phyloP scores from a whole-genome alignment of 1,140 invertebrate genomes.

The Macrobrachium rosenbergii region DNA sequence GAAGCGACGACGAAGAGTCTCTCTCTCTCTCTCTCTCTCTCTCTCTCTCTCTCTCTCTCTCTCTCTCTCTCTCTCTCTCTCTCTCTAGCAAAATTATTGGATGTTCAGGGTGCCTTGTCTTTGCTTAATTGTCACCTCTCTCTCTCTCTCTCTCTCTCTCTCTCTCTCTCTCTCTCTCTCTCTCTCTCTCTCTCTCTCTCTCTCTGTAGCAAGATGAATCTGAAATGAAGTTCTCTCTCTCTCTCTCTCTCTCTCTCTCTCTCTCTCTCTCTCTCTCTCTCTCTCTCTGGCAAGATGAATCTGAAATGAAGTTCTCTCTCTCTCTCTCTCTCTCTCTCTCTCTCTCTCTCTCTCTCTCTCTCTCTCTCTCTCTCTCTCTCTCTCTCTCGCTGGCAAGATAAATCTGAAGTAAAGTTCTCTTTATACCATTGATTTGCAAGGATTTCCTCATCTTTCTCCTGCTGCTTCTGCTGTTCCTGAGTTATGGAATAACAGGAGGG shows the following conservation, averaged over 20 bases:
- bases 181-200: background rate
- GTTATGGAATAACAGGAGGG: no score
- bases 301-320: no score
- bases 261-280: background rate
- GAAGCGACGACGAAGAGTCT: background rate
- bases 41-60: slow-evolving; percentile 15
- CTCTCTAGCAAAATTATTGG: background rate
- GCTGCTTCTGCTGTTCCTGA: no score
- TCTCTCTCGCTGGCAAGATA: no score
- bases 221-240: no score
- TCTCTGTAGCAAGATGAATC: no score
- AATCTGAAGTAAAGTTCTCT: no score
- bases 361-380: background rate
- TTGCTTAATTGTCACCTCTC: background rate
- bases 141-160: slow-evolving; percentile 2
- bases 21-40: slow-evolving; percentile 20
- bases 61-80: background rate
- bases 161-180: background rate
- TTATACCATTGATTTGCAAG: no score
- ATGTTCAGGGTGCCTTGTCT: background rate
- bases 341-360: background rate
- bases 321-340: background rate
- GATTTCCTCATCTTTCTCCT: no score
- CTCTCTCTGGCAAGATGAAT: no score
- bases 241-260: background rate